Base-by-base conservation (phyloP, 2,797 vertebrate species). In the Oreonectes daqikongensis region DNA sequence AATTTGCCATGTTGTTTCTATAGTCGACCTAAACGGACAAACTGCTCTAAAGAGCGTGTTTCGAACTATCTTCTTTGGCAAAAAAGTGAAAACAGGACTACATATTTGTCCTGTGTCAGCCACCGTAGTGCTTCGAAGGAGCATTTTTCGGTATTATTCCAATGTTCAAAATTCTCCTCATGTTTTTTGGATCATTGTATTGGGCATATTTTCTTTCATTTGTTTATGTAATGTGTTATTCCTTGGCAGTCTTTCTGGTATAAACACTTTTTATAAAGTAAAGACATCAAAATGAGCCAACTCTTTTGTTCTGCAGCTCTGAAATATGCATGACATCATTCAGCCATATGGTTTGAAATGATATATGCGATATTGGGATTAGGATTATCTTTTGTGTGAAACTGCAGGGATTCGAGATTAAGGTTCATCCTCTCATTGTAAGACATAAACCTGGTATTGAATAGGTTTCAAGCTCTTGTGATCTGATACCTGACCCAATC, bases 371-470 rank as follows among this genome's bases (percentile, higher is more conserved):
- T 72, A 63, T 79, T 70, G 46, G 42, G 75, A 76, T 86, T 78
- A 78, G 76, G 65, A 77, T 85, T 81, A 42, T 82, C 85, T 87
- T 87, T 84, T 81, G 77, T 65, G 35, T 72, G 80, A 79, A 35
- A 50, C 83, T 85, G 79, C 74, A 79, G 74, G 64, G 82, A 90
- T 81, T 84, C 72, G 71, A 84, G 75, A 81, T 79, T 88, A 85
- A 79, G 84, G 84, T 85, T 88, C 80, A 85, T 86, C 83, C 76
- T 80, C 69, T 71, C 74, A 72, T 70, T 82, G 85, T 84, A 83
- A 83, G 74, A 53, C 73, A 80, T 70, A 50, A 50, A 77, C 44
- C 57, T 48, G 22, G 69, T 66, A 75, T 59, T 68, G 53, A 75
- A 68, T 59, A 60, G 64, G 40, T 68, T 59, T 67, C 53, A 75